Conservation (phyloP, 2,113 vertebrate species). For the Scolopax mira region DNA sequence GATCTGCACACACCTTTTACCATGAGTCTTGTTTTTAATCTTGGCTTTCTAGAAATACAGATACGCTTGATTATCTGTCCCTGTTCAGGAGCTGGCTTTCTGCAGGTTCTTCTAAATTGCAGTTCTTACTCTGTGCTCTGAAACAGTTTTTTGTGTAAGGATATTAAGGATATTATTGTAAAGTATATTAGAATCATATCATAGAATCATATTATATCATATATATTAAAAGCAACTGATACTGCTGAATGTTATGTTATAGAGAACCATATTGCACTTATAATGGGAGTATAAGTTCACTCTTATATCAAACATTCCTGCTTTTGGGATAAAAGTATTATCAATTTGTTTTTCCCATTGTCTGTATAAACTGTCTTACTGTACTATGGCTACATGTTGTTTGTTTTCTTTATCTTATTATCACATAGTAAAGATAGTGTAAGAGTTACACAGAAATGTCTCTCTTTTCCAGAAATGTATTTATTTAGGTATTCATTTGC, state of each 20-base stretch:
- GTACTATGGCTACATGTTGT: not conserved
- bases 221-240: not conserved
- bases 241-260: not conserved
- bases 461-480: not conserved
- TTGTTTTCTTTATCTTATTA: not conserved
- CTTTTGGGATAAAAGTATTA: not conserved
- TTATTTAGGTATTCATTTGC: slow-evolving; percentile 5
- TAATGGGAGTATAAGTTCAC: not conserved
- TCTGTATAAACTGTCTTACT: not conserved
- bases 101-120: not conserved
- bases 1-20: not conserved
- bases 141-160: not conserved
- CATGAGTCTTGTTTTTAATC: not conserved
- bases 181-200: not conserved
- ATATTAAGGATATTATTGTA: too few relatives aligned
- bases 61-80: not conserved
- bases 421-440: not conserved
- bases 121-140: not conserved
- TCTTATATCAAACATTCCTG: not conserved
- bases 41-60: not conserved
- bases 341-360: not conserved
- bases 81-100: not conserved
- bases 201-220: too few relatives aligned
- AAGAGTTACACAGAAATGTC: not conserved
- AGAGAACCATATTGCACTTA: not conserved